Evolutionary conservation across 2,888 invertebrate genomes (phyloP), one percentile per base, ranked within the genome.

Genomic region (Cotesia congregata): DNA sequence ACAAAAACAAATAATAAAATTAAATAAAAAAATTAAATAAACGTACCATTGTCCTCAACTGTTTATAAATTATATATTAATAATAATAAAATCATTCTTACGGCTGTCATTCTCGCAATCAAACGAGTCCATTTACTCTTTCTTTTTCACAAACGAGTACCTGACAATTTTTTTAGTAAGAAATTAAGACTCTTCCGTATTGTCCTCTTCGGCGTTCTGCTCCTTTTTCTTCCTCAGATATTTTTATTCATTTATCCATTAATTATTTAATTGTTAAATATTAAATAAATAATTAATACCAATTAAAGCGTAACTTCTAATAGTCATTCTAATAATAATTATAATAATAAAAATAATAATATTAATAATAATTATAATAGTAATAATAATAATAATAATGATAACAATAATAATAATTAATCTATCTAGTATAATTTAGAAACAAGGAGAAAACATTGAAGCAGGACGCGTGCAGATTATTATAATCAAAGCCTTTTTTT

Each of bases 131-230:
- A 62, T 20, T 20, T 17, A 39, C 1, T 62, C 59, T 17, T 61
- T n/a, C 6, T n/a, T 61, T 15, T 39, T 40, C 15, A 41, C 5
- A 30, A 71, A 39, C 61, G 39, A 62, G 17, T 70, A 70, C 60
- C 70, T 60, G 70, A 70, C 70, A 59, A 50, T 17, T 50, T 50
- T 70, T 50, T 70, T 59, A 70, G 70, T 6, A 70, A 70, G n/a
- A 73, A 59, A 50, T 2, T 30, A 73, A 41, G 50, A 50, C 73
- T 20, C 59, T 59, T 38, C 50, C 67, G 50, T 30, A 30, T 17
- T 59, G 30, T 60, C 67, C 59, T 67, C 67, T 59, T 61, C 30
- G 59, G 15, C 67, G 50, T 73, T 67, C 67, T 73, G 73, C 67
- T 65, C 72, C 72, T 39, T 73, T 72, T 30, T 50, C 50, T 59